These are phyloP conservation scores for Eucriotettix oculatus DNA, from an alignment of 2,888 invertebrate genomes.

Conservation along the genomic window DNA sequence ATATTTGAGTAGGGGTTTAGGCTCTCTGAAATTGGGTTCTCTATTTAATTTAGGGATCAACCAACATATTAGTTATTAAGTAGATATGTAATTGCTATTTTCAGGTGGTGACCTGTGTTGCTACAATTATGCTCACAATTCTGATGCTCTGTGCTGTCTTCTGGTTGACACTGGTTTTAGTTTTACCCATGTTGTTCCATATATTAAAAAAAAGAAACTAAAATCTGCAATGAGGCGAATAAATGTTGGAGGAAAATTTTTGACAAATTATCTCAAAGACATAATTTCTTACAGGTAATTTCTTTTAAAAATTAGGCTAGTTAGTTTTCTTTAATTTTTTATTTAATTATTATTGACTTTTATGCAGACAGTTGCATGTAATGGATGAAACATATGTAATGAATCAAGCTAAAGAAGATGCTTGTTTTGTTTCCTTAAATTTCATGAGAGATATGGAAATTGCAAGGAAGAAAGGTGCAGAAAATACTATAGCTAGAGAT, in stretches of 20 bases:
- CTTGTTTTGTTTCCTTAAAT: slow-evolving; percentile 79
- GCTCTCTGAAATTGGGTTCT: too few species aligned
- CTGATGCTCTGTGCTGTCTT: slow-evolving; percentile 44
- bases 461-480: slow-evolving; percentile 38
- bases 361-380: slow-evolving; percentile 72
- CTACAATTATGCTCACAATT: slow-evolving; percentile 45
- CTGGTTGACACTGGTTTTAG: slow-evolving; percentile 92
- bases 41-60: too few species aligned
- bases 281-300: slow-evolving; percentile 73
- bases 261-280: slow-evolving; percentile 97
- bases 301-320: neutral
- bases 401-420: slow-evolving; percentile 96
- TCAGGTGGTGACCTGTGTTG: slow-evolving; percentile 60
- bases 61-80: too few species aligned
- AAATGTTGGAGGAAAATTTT: slow-evolving; percentile 89
- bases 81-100: slow-evolving; percentile 5
- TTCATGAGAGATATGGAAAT: slow-evolving; percentile 64
- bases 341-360: neutral
- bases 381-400: slow-evolving; percentile 98
- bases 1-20: too few species aligned
- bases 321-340: neutral
- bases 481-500: slow-evolving; percentile 62
- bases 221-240: slow-evolving; percentile 61
- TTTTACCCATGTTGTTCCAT: slow-evolving; percentile 87
- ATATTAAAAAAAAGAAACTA: slow-evolving; percentile 58